A percentile compares a stretch with the other conserved stretches of the same genome.
Evolutionary conservation across 2,113 vertebrate species (phyloP).

Genomic region (Guaruba guarouba): DNA sequence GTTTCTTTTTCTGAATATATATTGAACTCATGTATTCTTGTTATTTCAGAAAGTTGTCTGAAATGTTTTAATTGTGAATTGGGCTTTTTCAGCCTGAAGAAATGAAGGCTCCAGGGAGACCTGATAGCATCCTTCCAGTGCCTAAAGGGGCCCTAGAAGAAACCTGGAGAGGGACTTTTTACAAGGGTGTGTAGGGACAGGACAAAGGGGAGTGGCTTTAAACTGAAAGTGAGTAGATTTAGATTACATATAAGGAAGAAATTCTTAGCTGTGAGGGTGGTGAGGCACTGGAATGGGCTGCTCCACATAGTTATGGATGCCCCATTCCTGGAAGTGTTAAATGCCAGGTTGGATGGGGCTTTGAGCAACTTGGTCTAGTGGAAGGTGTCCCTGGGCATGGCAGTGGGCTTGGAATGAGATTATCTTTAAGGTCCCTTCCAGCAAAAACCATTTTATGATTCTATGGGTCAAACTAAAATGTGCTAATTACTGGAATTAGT

Average conservation of each 20-base stretch:
- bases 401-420: neutral
- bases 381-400: neutral
- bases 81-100: neutral
- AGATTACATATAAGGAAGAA: neutral
- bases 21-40: neutral
- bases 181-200: neutral
- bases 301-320: neutral
- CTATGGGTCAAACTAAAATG: neutral
- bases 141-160: neutral
- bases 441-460: neutral
- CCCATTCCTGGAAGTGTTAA: rapidly evolving
- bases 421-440: neutral
- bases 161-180: neutral
- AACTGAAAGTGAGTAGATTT: neutral
- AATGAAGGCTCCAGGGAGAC: neutral
- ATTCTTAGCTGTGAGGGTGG: neutral
- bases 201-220: neutral
- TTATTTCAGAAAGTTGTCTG: neutral
- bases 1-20: neutral
- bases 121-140: neutral
- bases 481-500: neutral
- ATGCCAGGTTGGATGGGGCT: neutral
- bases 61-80: neutral
- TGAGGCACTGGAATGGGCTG: neutral
- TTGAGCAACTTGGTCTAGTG: neutral